phyloP scores from a whole-genome alignment of 92 coral and sea anemone genomes.

The Actinernus sp. region DNA sequence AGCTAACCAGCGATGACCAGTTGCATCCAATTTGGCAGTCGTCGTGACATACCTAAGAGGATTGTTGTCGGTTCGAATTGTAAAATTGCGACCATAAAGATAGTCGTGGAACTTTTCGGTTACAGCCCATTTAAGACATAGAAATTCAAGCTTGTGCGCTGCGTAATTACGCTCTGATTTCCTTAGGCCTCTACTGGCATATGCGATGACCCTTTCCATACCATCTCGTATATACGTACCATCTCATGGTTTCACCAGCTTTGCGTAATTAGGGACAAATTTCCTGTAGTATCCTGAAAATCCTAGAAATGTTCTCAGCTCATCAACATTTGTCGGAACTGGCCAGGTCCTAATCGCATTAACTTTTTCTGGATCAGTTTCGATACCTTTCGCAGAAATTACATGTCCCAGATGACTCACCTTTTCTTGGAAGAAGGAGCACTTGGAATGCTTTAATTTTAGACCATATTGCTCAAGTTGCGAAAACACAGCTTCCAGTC shows the following conservation, averaged over 20 bases:
- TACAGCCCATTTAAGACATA: constrained; percentile 4
- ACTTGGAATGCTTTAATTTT: constrained; percentile 63
- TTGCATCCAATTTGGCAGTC: constrained; percentile 8
- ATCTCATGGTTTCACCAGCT: constrained; percentile 28
- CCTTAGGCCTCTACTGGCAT: constrained; percentile 43
- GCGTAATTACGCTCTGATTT: constrained; percentile 23
- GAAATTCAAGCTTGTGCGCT: constrained; percentile 24
- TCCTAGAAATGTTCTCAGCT: constrained; percentile 42
- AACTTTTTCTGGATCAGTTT: constrained; percentile 41
- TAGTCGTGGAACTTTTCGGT: constrained; percentile 24
- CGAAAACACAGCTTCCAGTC: constrained; percentile 43
- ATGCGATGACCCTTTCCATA: constrained; percentile 27
- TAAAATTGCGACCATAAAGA: constrained; percentile 17
- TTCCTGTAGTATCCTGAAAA: constrained; percentile 37
- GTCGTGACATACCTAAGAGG: too few species aligned
- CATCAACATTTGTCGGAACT: constrained; percentile 12
- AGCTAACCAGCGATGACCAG: constrained; percentile 21
- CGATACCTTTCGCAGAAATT: constrained; percentile 25
- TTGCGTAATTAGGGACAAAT: constrained; percentile 30
- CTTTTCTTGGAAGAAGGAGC: constrained; percentile 30
- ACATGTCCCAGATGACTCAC: constrained; percentile 37
- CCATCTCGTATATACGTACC: not conserved
- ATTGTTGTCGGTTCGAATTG: too few species aligned
- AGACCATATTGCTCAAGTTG: constrained; percentile 33
- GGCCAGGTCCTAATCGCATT: too few species aligned